Evolutionary conservation across 2,888 invertebrate species (phyloP).

Genomic region (Euplexia lucipara): DNA sequence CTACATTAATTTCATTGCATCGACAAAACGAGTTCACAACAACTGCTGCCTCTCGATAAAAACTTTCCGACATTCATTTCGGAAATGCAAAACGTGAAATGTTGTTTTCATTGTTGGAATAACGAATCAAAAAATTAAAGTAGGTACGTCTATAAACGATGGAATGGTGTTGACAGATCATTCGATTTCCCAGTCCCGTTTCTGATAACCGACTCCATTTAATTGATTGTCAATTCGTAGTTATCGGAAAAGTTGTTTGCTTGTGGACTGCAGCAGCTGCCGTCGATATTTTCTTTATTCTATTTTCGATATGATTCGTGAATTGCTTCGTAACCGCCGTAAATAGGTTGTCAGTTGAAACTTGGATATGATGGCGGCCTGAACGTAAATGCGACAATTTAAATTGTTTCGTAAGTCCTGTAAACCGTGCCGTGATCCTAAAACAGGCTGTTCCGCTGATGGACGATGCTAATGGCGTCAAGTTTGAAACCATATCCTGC

Average conservation of each 20-base stretch:
- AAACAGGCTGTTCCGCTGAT: too few species aligned
- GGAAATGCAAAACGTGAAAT: slow-evolving; percentile 29
- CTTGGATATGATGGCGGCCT: too few species aligned
- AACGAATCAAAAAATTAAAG: slow-evolving; percentile 47
- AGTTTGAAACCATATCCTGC: too few species aligned
- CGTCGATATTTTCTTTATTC: not conserved
- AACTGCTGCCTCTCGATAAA: slow-evolving; percentile 27
- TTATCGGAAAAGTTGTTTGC: slow-evolving; percentile 20
- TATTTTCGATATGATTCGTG: not conserved
- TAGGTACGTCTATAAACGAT: slow-evolving; percentile 14
- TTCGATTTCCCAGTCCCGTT: slow-evolving; percentile 48
- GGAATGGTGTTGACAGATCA: slow-evolving; percentile 49
- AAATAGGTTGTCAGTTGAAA: too few species aligned
- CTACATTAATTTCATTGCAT: slow-evolving; percentile 5
- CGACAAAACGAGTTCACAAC: slow-evolving; percentile 8
- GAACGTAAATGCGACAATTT: too few species aligned
- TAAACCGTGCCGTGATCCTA: too few species aligned
- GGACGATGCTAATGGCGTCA: too few species aligned
- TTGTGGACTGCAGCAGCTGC: not conserved
- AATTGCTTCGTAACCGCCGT: not conserved
- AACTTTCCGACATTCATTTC: slow-evolving; percentile 22
- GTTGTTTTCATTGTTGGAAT: slow-evolving; percentile 12
- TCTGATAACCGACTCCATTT: slow-evolving; percentile 36
- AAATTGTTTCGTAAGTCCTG: too few species aligned
- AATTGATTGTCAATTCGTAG: slow-evolving; percentile 36